Conservation (phyloP, 2,797 vertebrate species). For the Allobates femoralis region DNA sequence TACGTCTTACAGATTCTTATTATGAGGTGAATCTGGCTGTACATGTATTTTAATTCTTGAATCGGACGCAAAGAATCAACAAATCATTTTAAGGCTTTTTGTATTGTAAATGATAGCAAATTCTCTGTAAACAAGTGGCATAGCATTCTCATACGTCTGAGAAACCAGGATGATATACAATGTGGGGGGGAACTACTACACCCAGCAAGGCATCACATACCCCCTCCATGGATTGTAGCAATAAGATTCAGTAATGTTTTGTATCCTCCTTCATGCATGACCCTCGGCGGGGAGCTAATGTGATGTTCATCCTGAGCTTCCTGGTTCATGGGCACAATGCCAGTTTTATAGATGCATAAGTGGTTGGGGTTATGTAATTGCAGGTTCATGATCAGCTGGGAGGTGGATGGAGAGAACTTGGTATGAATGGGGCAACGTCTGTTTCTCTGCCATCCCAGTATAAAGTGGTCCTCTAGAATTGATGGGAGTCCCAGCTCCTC, state of each 20-base stretch:
- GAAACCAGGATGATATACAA: neutral
- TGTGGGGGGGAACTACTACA: neutral
- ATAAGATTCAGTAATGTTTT: neutral
- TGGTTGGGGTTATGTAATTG: neutral
- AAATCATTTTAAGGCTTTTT: constrained; percentile 40
- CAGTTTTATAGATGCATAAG: neutral
- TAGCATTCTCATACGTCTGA: constrained; percentile 1
- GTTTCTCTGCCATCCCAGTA: neutral
- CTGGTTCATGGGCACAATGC: constrained; percentile 18
- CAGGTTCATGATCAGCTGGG: neutral
- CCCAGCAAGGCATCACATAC: neutral
- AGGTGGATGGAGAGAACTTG: no score
- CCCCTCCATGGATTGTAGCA: neutral
- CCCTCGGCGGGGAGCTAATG: neutral
- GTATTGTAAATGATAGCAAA: constrained; percentile 21
- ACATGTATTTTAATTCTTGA: neutral
- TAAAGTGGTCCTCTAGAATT: neutral
- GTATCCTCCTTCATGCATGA: constrained; percentile 10
- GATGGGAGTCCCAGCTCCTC: neutral
- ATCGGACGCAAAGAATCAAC: constrained; percentile 13
- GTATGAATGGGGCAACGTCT: no score
- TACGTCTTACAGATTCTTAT: constrained; percentile 47
- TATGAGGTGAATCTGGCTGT: constrained; percentile 35
- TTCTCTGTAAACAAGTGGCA: constrained; percentile 42
- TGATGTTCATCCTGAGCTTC: constrained; percentile 1